phyloP scores from a whole-genome alignment of 2,797 vertebrate species.

The Natrix natrix region DNA sequence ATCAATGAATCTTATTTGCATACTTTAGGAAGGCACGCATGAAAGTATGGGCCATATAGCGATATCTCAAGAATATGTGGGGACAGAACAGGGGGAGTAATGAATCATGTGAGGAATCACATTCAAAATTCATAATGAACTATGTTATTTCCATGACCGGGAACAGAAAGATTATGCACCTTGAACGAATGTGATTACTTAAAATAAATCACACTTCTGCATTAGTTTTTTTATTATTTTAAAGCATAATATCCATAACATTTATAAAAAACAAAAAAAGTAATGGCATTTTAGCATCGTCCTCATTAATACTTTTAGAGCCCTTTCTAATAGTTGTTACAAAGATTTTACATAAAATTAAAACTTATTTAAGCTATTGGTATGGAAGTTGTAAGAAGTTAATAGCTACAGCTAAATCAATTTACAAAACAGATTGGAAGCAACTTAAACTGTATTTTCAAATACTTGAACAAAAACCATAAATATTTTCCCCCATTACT shows the following conservation, averaged over 20 bases:
- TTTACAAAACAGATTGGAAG: neutral
- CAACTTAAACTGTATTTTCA: neutral
- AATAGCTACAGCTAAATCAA: neutral
- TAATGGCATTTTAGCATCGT: neutral
- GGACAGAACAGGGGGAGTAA: neutral
- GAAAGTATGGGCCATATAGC: neutral
- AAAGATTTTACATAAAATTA: neutral
- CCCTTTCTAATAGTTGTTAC: neutral
- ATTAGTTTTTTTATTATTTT: neutral
- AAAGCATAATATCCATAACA: neutral
- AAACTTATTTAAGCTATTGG: neutral
- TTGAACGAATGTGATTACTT: neutral
- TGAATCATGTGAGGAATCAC: neutral
- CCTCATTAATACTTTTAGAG: neutral
- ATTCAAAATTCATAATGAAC: neutral
- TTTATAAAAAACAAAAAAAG: neutral
- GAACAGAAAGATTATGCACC: neutral
- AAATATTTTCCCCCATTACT: neutral
- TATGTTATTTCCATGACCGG: neutral
- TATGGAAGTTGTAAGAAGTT: neutral
- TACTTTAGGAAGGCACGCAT: neutral
- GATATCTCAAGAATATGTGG: neutral
- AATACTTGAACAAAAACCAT: neutral
- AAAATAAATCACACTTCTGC: neutral
- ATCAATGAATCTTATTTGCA: neutral